These are phyloP conservation scores for Pseudotriccus pelzelni DNA, from an alignment of 2,797 vertebrate species.

Conservation along the genomic window DNA sequence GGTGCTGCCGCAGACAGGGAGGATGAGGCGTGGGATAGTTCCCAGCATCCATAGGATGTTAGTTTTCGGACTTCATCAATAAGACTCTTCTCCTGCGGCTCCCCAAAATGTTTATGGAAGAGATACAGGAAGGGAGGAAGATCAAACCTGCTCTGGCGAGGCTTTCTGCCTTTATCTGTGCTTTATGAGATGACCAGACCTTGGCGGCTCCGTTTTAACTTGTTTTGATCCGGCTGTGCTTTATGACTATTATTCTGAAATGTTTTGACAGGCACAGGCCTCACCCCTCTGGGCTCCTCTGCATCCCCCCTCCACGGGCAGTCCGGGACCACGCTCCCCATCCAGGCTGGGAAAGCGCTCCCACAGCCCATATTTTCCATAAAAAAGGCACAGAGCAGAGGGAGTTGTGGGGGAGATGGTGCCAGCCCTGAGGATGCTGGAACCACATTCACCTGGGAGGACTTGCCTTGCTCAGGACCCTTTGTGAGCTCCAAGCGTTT, in stretches of 20 bases:
- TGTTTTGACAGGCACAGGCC: constrained; percentile 62
- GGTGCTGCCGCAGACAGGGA: not conserved
- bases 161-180: constrained; percentile 60
- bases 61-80: constrained; percentile 48
- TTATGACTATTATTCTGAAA: constrained; percentile 64
- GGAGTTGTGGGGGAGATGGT: fast-evolving
- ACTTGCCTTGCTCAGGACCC: not conserved
- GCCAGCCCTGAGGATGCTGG: not conserved
- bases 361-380: fast-evolving
- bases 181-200: constrained; percentile 69
- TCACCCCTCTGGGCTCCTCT: constrained; percentile 22
- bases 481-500: not conserved
- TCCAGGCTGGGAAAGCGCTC: fast-evolving
- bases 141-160: constrained; percentile 52
- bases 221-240: constrained; percentile 62
- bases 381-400: not conserved
- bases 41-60: constrained; percentile 41
- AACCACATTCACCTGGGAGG: fast-evolving
- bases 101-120: constrained; percentile 64
- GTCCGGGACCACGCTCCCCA: not conserved
- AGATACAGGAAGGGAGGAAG: constrained; percentile 67
- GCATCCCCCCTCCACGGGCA: not conserved
- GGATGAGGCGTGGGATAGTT: constrained; percentile 10
- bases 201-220: constrained; percentile 56
- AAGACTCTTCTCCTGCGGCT: not conserved